Evolutionary conservation across 1,140 invertebrate genomes (phyloP).

Genomic region (Leptinotarsa texana): DNA sequence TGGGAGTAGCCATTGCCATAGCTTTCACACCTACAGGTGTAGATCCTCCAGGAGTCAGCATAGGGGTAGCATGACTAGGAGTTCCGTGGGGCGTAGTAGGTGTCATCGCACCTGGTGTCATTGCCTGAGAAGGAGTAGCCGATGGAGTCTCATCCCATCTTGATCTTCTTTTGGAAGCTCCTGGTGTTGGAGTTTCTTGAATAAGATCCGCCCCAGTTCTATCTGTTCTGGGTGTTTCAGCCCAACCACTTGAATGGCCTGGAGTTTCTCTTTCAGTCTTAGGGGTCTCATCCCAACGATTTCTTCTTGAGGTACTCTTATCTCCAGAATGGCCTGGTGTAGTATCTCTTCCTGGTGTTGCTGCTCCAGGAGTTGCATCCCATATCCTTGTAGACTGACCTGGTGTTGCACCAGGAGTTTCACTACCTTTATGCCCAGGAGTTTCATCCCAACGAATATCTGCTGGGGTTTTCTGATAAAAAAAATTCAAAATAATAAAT

Average conservation of each 20-base stretch:
- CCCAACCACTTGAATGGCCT: conserved; percentile 92
- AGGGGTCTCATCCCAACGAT: conserved; percentile 99
- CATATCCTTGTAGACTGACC: conserved; percentile 86
- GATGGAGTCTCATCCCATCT: conserved; percentile 98
- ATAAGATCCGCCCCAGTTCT: conserved; percentile 79
- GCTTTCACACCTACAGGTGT: conserved; percentile 96
- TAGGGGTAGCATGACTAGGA: conserved; percentile 66
- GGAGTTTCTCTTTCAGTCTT: conserved; percentile 97
- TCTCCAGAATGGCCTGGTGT: conserved; percentile 78
- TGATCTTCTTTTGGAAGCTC: conserved; percentile 76
- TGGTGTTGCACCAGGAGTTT: conserved; percentile 92
- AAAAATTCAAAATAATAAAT: conserved; percentile 15
- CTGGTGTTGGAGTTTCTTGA: conserved; percentile 89
- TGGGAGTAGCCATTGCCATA: conserved; percentile 97
- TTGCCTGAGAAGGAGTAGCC: conserved; percentile 66
- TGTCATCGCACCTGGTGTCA: conserved; percentile 74
- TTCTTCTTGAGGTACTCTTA: conserved; percentile 80
- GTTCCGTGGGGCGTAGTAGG: conserved; percentile 73
- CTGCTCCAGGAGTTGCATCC: conserved; percentile 90
- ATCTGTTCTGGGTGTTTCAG: conserved; percentile 96
- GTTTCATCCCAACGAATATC: conserved; percentile 95
- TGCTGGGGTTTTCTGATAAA: conserved; percentile 73
- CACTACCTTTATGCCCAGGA: conserved; percentile 78
- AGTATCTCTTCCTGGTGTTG: conserved; percentile 87
- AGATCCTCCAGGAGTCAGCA: conserved; percentile 74